Base-by-base conservation (phyloP, 2,888 invertebrate genomes). In the Dugesia japonica region DNA sequence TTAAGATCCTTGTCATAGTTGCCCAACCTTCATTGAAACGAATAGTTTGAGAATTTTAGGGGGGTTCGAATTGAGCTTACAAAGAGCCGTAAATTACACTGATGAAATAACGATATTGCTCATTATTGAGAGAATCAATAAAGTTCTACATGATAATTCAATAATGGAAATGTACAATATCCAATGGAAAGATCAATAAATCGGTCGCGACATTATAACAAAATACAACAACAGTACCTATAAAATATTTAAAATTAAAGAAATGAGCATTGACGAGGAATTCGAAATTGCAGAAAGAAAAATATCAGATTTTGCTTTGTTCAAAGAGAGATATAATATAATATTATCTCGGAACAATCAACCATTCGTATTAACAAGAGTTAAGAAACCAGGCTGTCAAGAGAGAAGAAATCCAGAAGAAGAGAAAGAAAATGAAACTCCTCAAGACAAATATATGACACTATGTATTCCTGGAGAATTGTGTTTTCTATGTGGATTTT, bases 151-250 rank as follows among this genome's bases (percentile, higher is more conserved):
- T 13, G 31, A 31, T 31, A 31, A 31, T 13, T 33, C 33, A 28
- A 23, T 33, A 9, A n/a, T 33, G 33, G 28, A 31, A 73, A 23
- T 31, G 4, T 31, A 31, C 13, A 31, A 31, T 13, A 31, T 4
- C 4, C 31, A 13, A 31, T 7, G 31, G 7, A 31, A 7, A 7
- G 31, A 31, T 31, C 31, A 31, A 31, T 13, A 7, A 13, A 26
- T 76, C 9, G 76, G 71, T 13, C 27, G 76, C 0, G 71, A 76
- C 26, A 86, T 28, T 80, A 82, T 0, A 81, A 82, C 0, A 72
- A 84, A 90, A 0, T 94, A 95, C 82, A 95, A 94, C 83, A 92
- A 94, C 83, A 90, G 89, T 80, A 89, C 91, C 0, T 94, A 94
- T 83, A 84, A 90, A 38, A 88, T 95, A 13, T 92, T 94, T 82